Evolutionary conservation across 2,113 vertebrate genomes (phyloP).

Genomic region (Pedionomus torquatus): DNA sequence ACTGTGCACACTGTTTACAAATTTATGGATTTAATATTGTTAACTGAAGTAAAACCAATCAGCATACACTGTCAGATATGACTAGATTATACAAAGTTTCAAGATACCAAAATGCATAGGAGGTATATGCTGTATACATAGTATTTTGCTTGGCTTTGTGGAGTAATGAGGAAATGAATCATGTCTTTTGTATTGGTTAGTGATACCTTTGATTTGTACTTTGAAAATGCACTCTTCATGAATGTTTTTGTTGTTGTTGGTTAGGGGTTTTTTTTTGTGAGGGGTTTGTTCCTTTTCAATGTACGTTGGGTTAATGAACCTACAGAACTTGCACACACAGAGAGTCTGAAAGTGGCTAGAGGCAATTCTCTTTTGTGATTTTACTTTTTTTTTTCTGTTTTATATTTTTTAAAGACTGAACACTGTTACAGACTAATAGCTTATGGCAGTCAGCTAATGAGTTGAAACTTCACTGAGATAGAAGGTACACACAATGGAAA

Average conservation of each 20-base stretch:
- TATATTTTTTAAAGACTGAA: neutral
- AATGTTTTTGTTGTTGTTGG: neutral
- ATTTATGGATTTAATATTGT: neutral
- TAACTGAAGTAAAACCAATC: neutral
- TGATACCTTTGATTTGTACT: neutral
- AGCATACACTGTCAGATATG: neutral
- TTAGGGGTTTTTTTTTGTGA: neutral
- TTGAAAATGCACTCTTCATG: neutral
- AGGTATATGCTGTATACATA: neutral
- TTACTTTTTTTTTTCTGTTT: neutral
- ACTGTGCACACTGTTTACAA: neutral
- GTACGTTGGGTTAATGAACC: neutral
- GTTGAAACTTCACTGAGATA: conserved; percentile 37
- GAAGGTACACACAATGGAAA: conserved; percentile 29
- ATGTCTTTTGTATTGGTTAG: neutral
- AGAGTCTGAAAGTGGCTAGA: neutral
- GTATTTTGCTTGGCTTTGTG: neutral
- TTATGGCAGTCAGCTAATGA: conserved; percentile 62
- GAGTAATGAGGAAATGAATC: neutral
- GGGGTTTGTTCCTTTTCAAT: neutral
- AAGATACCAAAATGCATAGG: neutral
- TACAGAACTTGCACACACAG: neutral
- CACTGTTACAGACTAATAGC: conserved; percentile 44
- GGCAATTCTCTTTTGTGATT: neutral
- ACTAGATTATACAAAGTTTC: neutral